These are phyloP conservation scores for Andrena flavipes DNA, from an alignment of 2,888 invertebrate genomes.

Conservation along the genomic window DNA sequence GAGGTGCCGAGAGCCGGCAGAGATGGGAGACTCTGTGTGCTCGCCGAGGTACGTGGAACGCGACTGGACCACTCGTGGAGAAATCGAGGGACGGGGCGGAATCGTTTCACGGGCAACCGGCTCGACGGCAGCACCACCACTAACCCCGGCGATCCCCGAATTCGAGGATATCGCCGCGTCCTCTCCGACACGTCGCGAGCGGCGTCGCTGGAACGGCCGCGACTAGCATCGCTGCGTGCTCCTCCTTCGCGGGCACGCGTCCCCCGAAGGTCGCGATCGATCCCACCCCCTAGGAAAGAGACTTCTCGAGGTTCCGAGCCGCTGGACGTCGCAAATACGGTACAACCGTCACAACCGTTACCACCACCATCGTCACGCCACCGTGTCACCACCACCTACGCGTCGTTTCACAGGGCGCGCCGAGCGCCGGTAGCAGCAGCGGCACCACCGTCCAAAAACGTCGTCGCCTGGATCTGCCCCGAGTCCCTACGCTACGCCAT, in stretches of 20 bases:
- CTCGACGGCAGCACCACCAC: constrained; percentile 26
- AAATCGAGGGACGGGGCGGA: constrained; percentile 20
- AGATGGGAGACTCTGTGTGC: too few species aligned
- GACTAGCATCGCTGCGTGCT: constrained; percentile 31
- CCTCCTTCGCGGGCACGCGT: constrained; percentile 45
- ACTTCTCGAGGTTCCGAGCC: constrained; percentile 2
- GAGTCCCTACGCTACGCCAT: constrained; percentile 59
- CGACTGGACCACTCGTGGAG: not conserved
- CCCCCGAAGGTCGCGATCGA: constrained; percentile 70
- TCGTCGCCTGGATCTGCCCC: constrained; percentile 63
- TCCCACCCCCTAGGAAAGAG: constrained; percentile 38
- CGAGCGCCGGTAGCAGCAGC: constrained; percentile 36
- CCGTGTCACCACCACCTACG: constrained; percentile 36
- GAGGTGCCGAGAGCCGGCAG: too few species aligned
- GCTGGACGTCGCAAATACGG: constrained; percentile 40
- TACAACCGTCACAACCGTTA: constrained; percentile 32
- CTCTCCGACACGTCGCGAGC: not conserved
- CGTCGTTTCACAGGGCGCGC: constrained; percentile 60
- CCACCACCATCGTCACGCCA: constrained; percentile 33
- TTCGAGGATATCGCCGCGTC: constrained; percentile 7
- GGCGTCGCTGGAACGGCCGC: constrained; percentile 9
- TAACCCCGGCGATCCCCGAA: constrained; percentile 15
- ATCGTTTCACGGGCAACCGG: constrained; percentile 26
- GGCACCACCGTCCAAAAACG: constrained; percentile 57
- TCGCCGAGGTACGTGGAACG: too few species aligned